Base-by-base conservation (phyloP, 2,113 vertebrate species). In the Dermatemys mawii region DNA sequence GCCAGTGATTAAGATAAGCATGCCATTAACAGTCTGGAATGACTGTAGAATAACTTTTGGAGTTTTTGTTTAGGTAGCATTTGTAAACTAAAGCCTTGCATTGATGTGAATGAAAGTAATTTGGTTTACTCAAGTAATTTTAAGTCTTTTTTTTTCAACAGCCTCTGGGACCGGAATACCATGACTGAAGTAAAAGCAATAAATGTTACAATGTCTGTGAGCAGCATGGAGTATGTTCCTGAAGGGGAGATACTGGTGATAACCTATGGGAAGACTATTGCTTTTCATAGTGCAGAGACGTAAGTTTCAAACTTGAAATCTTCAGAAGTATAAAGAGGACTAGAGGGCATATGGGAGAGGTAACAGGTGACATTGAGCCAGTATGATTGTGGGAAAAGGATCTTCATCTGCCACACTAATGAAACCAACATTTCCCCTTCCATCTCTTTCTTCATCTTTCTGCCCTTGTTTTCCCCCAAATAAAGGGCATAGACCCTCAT, bases 161-260 rank as follows among this genome's bases (percentile, higher is more conserved):
- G 99, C 83, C 98, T 99, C 38, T 99, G 99, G 99, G 99, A 99
- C 98, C 97, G 99, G 81, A 98, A 91, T 96, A 99, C 98, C 49
- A 98, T 98, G 97, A 98, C 98, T 4, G 98, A 98, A 91, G 98
- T 99, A 95, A 99, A 99, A 91, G 99, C 98, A 1, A 96, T 99
- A 90, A 98, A 97, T 0, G 99, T 99, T 89, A 98, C 98, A 19
- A 98, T 98, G 79, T 99, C 99, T 3, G 99, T 99, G 93, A 99
- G 99, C 98, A 99, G 99, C 98, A 99, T 99, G 99, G 99, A 99
- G 89, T 99, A 99, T 51, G 94, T 99, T 96, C 98, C 99, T 67
- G 99, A 99, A 79, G 99, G 99, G 80, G 99, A 99, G 97, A 98
- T 99, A 48, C 97, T 99, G 41, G 99, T 99, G 79, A 98, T 99